Evolutionary conservation across 2,888 invertebrate genomes (phyloP), one percentile per base, ranked within the genome.

Genomic region (Nymphalis polychloros): DNA sequence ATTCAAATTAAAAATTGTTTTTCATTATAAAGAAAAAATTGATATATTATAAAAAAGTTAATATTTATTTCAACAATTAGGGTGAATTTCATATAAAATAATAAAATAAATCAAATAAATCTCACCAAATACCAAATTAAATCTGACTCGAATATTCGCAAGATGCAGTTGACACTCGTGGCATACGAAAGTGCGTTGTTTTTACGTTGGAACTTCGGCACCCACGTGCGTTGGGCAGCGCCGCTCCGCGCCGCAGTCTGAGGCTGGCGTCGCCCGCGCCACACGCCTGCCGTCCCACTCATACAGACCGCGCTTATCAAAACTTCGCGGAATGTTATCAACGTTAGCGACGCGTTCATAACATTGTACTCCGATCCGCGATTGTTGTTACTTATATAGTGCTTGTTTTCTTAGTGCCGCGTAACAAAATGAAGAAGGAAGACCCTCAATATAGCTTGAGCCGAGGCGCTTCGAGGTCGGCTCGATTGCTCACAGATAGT

Each of bases 401-500:
- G 70, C 48, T 75, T 75, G 72, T 79, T 79, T 77, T 78, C 78
- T 76, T 81, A 75, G 81, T 82, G 76, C 57, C 57, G 76, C 73
- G 72, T 49, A 49, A 35, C 70, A 82, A 78, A 75, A 90, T 90
- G 91, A 87, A 86, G 80, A 88, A 84, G 75, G 81, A 82, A 77
- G 85, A 85, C 73, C 82, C 86, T 47, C 85, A 83, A 70, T 79
- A 80, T 78, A 85, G 82, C 76, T 79, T 87, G 74, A 79, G 79
- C 60, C 79, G 79, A 72, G 82, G 79, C 70, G 84, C 79, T 62
- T 81, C 85, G 79, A 86, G 87, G 81, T 78, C 88, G 71, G 75
- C 82, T 64, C 85, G 89, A 67, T 76, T 88, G 72, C 83, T 90
- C 71, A 87, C 86, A 73, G 90, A 91, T 76, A 92, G 91, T 79